Conservation (phyloP, 2,113 vertebrate genomes). For the Hypanus sabinus region DNA sequence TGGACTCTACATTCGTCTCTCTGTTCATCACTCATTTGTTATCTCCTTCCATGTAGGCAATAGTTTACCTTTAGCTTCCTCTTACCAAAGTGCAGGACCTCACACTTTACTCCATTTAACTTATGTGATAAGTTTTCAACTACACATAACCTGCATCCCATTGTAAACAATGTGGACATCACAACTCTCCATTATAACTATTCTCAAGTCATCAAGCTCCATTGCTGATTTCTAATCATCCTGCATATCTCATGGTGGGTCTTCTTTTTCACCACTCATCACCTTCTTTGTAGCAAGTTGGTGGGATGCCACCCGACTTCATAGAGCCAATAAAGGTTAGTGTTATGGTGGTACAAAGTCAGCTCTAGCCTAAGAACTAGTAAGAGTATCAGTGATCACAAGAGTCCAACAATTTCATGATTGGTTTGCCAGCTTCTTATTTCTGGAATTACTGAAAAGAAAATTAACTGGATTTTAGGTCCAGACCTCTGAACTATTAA, state of each 20-base stretch:
- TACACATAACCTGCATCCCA: too few species aligned
- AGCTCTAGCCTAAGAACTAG: neutral
- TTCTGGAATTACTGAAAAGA: neutral
- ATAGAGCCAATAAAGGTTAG: neutral
- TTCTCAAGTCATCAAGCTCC: too few species aligned
- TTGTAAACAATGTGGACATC: too few species aligned
- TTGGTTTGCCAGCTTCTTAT: neutral
- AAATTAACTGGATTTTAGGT: neutral
- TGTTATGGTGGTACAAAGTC: neutral
- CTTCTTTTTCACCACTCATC: neutral
- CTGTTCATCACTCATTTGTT: too few species aligned
- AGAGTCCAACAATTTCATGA: neutral
- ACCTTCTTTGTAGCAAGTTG: neutral
- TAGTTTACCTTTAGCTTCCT: too few species aligned
- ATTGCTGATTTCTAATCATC: neutral
- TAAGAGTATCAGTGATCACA: neutral
- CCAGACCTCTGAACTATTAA: neutral
- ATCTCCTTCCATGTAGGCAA: too few species aligned
- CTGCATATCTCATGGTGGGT: too few species aligned
- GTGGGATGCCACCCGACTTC: neutral
- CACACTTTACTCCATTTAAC: too few species aligned
- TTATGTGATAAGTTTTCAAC: too few species aligned
- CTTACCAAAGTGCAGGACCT: too few species aligned
- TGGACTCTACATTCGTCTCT: too few species aligned
- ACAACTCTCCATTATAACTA: too few species aligned